Percentiles rank a stretch among this genome's conserved stretches.
Conservation (phyloP, 2,888 invertebrate genomes). For the Lathronympha strigana region DNA sequence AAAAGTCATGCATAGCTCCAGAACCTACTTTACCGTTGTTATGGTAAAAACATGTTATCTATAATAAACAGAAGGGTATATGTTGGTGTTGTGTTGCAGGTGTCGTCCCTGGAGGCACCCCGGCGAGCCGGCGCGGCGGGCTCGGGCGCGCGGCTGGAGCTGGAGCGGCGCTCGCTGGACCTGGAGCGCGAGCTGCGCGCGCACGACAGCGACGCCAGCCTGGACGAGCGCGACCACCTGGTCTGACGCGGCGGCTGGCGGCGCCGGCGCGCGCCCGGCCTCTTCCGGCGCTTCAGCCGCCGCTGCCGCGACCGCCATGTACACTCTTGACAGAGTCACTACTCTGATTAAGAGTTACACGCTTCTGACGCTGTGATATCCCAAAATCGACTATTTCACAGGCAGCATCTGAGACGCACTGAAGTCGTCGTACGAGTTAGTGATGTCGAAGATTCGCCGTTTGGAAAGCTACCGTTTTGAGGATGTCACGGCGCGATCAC, state of each 20-base stretch:
- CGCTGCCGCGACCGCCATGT: background rate
- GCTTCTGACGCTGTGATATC: background rate
- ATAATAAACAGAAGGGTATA: too few species aligned
- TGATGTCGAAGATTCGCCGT: too few species aligned
- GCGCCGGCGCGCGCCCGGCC: background rate
- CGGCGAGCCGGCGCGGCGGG: slow-evolving; percentile 55
- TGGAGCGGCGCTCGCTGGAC: slow-evolving; percentile 80
- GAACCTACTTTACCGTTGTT: too few species aligned
- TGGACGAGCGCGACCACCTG: slow-evolving; percentile 78
- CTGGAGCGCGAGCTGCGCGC: slow-evolving; percentile 78
- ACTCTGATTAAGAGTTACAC: too few species aligned
- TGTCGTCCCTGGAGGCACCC: slow-evolving; percentile 75
- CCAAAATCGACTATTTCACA: too few species aligned
- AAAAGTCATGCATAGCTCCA: too few species aligned
- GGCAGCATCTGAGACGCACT: too few species aligned
- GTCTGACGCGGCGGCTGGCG: slow-evolving; percentile 56
- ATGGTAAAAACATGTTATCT: too few species aligned
- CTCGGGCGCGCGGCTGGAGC: slow-evolving; percentile 66
- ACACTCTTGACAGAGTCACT: too few species aligned
- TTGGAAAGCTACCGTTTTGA: too few species aligned
- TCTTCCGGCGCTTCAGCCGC: background rate
- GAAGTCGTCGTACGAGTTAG: too few species aligned
- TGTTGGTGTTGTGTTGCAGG: slow-evolving; percentile 54
- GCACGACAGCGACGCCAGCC: slow-evolving; percentile 75
- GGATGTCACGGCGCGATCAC: background rate